Evolutionary conservation across 2,888 invertebrate species (phyloP), one percentile per base, ranked within the genome.

Genomic region (Tuberolachnus salignus): DNA sequence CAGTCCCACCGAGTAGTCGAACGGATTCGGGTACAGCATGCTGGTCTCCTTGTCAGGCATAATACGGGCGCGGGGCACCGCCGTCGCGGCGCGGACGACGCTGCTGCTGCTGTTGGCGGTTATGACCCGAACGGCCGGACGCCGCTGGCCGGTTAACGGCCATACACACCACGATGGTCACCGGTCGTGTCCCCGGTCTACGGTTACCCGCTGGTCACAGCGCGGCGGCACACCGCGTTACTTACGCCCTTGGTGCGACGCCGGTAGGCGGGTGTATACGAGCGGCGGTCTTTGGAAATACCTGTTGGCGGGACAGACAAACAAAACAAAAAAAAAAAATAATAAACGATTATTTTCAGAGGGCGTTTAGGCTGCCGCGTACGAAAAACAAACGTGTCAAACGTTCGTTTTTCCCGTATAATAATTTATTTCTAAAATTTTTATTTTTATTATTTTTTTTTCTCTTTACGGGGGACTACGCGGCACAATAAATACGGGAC

Each of bases 21-120:
- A 75, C 19, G 75, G 75, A 21, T 75, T 75, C 11, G 75, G 75
- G 34, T 75, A 75, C 75, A 75, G 75, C 75, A 75, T 75, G 61
- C 72, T 73, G 57, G 75, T 75, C 46, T 67, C 75, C 49, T 67
- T 75, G 55, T 75, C 75, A 75, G 75, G 75, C 75, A 75, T 75
- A n/a, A 16, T 34, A 34, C 66, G 66, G 64, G 21, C 10, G 3
- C 13, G 1, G 34, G 34, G 34, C 34, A 34, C 34, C 26, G n/a
- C 53, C 16, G 13, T 19, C 42, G 21, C 44, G 44, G 16, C 4
- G 34, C 34, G 6, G 34, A 34, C 34, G 64, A 1, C 3, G 44
- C 44, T 1, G 64, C 13, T n/a, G 66, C 21, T 11, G 67, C 26
- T 16, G 66, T 4, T 19, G 23, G 23, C 21, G 19, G n/a, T 19